phyloP scores from a whole-genome alignment of 2,113 vertebrate species.

The Pithys albifrons region DNA sequence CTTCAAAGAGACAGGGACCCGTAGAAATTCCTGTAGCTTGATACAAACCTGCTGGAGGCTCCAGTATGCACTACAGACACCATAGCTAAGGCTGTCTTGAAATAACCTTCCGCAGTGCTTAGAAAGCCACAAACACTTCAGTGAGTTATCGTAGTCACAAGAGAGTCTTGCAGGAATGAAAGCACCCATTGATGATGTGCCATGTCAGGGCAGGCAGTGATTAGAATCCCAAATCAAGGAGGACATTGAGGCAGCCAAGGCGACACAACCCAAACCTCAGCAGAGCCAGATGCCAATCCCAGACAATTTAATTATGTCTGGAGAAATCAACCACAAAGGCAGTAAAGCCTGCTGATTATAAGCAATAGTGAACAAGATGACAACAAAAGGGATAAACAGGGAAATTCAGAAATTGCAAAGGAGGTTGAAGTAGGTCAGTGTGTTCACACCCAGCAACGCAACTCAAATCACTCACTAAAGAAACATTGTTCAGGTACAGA shows the following conservation, averaged over 20 bases:
- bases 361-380: conserved; percentile 10
- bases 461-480: neutral
- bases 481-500: neutral
- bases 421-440: conserved; percentile 17
- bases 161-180: conserved; percentile 5
- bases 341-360: neutral
- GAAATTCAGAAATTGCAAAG: conserved; percentile 18
- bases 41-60: neutral
- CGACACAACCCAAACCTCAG: neutral
- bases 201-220: neutral
- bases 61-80: neutral
- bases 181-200: conserved; percentile 12
- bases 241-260: neutral
- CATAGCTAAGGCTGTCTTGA: neutral
- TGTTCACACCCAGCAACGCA: neutral
- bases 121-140: conserved; percentile 13
- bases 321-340: neutral
- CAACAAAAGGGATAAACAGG: conserved; percentile 10
- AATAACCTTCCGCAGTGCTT: conserved; percentile 36
- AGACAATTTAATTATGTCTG: conserved; percentile 5
- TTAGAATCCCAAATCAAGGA: conserved; percentile 37
- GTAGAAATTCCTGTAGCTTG: neutral
- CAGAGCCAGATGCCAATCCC: conserved; percentile 1
- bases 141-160: neutral
- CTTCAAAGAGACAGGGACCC: neutral